Conservation (phyloP, 2,888 invertebrate genomes). For the Drosophila pseudotakahashii region DNA sequence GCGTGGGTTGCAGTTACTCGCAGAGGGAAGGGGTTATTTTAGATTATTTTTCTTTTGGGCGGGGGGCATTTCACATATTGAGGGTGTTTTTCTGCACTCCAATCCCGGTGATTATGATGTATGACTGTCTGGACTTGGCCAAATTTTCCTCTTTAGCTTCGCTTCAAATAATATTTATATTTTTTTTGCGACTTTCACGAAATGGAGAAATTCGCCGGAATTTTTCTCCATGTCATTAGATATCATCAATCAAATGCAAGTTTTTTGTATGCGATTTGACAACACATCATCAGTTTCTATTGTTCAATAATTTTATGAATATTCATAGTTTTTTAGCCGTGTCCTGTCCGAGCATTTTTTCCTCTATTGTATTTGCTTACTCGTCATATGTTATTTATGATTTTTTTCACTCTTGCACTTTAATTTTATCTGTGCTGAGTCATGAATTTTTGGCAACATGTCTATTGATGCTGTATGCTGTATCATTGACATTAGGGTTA, state of each 20-base stretch:
- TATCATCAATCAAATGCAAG: slow-evolving; percentile 65
- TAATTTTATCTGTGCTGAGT: slow-evolving; percentile 57
- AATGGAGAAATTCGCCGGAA: slow-evolving; percentile 27
- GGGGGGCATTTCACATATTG: slow-evolving; percentile 41
- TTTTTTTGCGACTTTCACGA: slow-evolving; percentile 46
- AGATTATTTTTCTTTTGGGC: slow-evolving; percentile 5
- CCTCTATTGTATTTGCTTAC: slow-evolving; percentile 69
- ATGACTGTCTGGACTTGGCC: slow-evolving; percentile 58
- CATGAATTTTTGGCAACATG: slow-evolving; percentile 57
- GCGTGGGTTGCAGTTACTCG: slow-evolving; percentile 48
- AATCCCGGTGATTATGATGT: slow-evolving; percentile 72
- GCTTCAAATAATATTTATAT: slow-evolving; percentile 53
- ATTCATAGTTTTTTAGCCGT: slow-evolving; percentile 70
- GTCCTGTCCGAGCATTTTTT: slow-evolving; percentile 25
- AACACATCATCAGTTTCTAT: slow-evolving; percentile 77
- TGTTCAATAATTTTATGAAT: slow-evolving; percentile 76
- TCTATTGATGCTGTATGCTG: not conserved
- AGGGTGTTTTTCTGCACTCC: slow-evolving; percentile 59
- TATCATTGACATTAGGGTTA: not conserved
- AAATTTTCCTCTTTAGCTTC: slow-evolving; percentile 56
- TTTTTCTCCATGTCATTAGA: slow-evolving; percentile 43
- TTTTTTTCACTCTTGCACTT: slow-evolving; percentile 27
- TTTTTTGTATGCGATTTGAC: slow-evolving; percentile 61
- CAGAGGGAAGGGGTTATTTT: slow-evolving; percentile 58
- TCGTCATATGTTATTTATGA: slow-evolving; percentile 69